These are phyloP conservation scores for Anguilla japonica DNA, from an alignment of 2,113 vertebrate species.

Conservation along the genomic window DNA sequence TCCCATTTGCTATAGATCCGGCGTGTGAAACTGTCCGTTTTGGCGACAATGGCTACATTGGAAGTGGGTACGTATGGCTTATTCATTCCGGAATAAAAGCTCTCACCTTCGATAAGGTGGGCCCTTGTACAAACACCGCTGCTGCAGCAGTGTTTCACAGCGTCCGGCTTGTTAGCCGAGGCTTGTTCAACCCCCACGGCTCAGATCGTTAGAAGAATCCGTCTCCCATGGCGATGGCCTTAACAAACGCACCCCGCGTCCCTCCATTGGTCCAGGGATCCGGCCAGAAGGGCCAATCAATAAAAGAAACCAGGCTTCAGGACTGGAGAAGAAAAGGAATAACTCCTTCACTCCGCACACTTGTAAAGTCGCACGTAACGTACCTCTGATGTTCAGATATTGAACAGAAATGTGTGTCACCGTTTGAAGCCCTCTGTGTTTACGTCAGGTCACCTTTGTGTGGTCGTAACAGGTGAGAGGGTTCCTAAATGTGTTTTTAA, in stretches of 20 bases:
- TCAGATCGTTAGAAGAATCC: neutral
- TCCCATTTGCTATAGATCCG: too few species aligned
- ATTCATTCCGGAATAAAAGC: too few species aligned
- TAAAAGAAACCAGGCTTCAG: neutral
- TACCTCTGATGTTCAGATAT: neutral
- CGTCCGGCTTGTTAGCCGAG: neutral
- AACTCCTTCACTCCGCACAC: neutral
- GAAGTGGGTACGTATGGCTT: too few species aligned
- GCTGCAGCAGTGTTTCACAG: neutral
- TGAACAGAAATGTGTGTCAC: neutral
- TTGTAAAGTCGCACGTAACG: neutral
- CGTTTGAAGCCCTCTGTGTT: neutral
- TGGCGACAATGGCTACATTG: too few species aligned
- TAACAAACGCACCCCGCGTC: neutral
- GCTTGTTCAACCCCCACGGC: neutral
- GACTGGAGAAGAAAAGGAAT: neutral
- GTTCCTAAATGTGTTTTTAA: too few species aligned
- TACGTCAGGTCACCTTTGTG: too few species aligned
- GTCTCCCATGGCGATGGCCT: neutral
- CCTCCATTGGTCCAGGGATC: neutral
- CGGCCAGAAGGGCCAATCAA: neutral
- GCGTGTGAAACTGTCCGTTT: too few species aligned
- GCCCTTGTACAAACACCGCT: neutral
- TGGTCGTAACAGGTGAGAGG: too few species aligned
- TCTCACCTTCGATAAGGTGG: neutral